Percentiles rank a stretch among this genome's conserved stretches.
phyloP scores from a whole-genome alignment of 92 coral and sea anemone genomes.

The Muricea muricata region DNA sequence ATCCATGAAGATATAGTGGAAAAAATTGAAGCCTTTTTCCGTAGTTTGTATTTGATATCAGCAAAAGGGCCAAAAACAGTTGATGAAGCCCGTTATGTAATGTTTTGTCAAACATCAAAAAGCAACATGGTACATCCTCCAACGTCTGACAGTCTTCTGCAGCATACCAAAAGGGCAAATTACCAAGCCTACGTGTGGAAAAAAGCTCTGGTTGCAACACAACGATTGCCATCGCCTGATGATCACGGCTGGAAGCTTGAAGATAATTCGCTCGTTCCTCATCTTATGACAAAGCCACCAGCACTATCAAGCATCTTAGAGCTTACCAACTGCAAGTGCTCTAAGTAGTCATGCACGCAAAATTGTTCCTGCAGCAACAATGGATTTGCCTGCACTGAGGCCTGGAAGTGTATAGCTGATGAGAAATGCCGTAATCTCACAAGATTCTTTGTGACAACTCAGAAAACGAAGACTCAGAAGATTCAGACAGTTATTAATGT shows the following conservation, averaged over 20 bases:
- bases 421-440: conserved; percentile 43
- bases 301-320: neutral
- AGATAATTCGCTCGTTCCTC: conserved; percentile 40
- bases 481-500: no score
- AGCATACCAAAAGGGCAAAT: conserved; percentile 59
- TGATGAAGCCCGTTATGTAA: conserved; percentile 54
- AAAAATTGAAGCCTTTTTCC: conserved; percentile 57
- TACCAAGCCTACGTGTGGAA: conserved; percentile 53
- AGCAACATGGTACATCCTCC: conserved; percentile 57
- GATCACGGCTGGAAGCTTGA: conserved; percentile 65
- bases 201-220: conserved; percentile 21
- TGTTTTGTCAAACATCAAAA: conserved; percentile 64
- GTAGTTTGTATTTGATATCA: conserved; percentile 52
- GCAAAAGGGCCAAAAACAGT: conserved; percentile 32
- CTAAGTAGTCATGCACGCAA: conserved; percentile 47
- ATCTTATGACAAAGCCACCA: neutral
- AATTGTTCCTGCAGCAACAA: conserved; percentile 65
- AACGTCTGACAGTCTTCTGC: conserved; percentile 59
- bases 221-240: conserved; percentile 24
- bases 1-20: conserved; percentile 17
- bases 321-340: conserved; percentile 39
- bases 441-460: no score
- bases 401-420: conserved; percentile 65
- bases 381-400: conserved; percentile 69
- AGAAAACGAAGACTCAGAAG: no score